Evolutionary conservation across 2,113 vertebrate genomes (phyloP), one percentile per base, ranked within the genome.

Genomic region (Silurus meridionalis): DNA sequence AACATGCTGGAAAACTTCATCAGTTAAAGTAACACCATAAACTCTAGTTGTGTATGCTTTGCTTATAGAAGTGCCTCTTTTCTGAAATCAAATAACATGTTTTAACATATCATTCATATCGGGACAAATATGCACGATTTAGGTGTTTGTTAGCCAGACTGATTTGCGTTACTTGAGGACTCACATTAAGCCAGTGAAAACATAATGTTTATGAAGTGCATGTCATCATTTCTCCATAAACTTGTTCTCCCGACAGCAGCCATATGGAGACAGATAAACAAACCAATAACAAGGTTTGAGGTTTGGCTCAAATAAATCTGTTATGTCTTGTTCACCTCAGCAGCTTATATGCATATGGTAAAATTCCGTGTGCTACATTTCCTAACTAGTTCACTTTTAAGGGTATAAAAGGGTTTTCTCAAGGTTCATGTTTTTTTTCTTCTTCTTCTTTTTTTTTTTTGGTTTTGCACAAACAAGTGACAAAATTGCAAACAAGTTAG

Each of bases 181-280:
- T 84, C 60, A 66, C 52, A 10, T 74, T 58, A 50, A 60, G 46
- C 23, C 9, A 83, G 10, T 57, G 50, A 83, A 85, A 80, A 63
- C 64, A 63, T 15, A 64, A 50, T 75, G 57, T 86, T 74, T 82
- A 74, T 58, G 17, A 77, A 53, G 57, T 84, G 71, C 23, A 64
- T 80, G 72, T 77, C 80, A 19, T 17, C 46, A 14, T 46, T 80
- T 46, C 46, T 66, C 69, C 64, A 83, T 85, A 87, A 85, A 89
- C 60, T 83, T 83, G 48, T 50, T 83, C 4, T 37, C 10, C 37
- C 72, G 55, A 82, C 81, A 75, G 17, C 60, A 69, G 8, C 50
- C 86, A 87, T 66, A 57, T 77, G 71, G 50, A 17, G 15, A 63
- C 61, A 79, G 57, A 75, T 82, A 89, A 60, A 80, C 25, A 55